Percentiles rank a stretch among this genome's conserved stretches.
Evolutionary conservation across 1,140 invertebrate genomes (phyloP).

Genomic region (Aphidius ervi): DNA sequence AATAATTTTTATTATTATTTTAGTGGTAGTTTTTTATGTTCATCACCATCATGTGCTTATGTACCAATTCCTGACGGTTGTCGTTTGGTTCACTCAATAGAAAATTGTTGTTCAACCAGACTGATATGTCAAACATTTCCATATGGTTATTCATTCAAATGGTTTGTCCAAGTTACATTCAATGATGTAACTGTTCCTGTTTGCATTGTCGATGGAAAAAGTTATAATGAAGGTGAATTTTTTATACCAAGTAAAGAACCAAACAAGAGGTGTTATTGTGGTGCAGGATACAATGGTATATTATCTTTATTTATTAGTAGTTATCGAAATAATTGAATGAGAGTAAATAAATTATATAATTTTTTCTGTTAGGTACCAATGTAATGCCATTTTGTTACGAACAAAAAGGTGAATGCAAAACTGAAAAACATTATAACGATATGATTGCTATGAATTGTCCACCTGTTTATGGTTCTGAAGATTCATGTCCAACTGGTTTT

Average conservation of each 20-base stretch:
- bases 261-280: slow-evolving; percentile 1
- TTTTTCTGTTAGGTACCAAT: neutral
- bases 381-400: neutral
- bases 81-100: neutral
- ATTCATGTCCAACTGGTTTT: neutral
- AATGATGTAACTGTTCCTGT: neutral
- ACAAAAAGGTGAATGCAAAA: neutral
- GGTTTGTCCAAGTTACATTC: neutral
- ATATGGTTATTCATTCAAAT: neutral
- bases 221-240: slow-evolving; percentile 4
- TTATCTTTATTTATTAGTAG: neutral
- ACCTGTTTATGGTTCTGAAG: neutral
- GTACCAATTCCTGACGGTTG: neutral
- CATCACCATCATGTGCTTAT: neutral
- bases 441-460: neutral
- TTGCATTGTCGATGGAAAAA: slow-evolving; percentile 6
- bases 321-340: neutral
- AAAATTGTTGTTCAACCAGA: neutral
- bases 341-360: neutral
- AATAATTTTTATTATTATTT: neutral
- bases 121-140: neutral
- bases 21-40: neutral
- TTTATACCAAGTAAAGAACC: neutral
- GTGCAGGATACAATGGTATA: slow-evolving; percentile 7
- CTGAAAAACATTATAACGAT: neutral